Evolutionary conservation across 1,140 invertebrate genomes (phyloP).

Genomic region (Anastatus disparis): DNA sequence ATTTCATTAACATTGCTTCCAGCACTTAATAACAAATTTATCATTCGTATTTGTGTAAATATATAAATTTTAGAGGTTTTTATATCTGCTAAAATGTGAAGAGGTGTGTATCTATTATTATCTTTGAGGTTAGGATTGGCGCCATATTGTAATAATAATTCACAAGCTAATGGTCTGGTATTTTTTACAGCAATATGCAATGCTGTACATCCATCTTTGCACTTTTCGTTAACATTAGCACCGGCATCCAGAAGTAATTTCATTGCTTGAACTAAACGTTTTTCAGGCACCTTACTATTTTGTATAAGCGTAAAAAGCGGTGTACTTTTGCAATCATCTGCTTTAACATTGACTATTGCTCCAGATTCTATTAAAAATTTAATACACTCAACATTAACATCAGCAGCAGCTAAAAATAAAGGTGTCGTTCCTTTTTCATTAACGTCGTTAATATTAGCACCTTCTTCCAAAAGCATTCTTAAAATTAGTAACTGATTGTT

Average conservation of each 20-base stretch:
- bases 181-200: background rate
- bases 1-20: background rate
- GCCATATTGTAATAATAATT: background rate
- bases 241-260: background rate
- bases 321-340: background rate
- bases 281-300: background rate
- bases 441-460: no score
- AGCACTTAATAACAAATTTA: background rate
- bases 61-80: background rate
- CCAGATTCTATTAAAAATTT: no score
- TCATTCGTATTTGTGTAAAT: background rate
- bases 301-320: background rate
- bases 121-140: background rate
- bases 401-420: no score
- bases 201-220: background rate
- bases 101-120: background rate
- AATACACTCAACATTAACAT: no score
- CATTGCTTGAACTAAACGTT: background rate
- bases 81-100: background rate
- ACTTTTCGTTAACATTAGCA: background rate
- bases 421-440: no score
- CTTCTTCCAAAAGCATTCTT: no score
- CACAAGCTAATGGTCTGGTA: no score
- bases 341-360: no score
- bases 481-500: no score